A percentile compares a stretch with the other conserved stretches of the same genome.
phyloP scores from a whole-genome alignment of 2,113 vertebrate genomes.

The Cyprinodon tularosa region DNA sequence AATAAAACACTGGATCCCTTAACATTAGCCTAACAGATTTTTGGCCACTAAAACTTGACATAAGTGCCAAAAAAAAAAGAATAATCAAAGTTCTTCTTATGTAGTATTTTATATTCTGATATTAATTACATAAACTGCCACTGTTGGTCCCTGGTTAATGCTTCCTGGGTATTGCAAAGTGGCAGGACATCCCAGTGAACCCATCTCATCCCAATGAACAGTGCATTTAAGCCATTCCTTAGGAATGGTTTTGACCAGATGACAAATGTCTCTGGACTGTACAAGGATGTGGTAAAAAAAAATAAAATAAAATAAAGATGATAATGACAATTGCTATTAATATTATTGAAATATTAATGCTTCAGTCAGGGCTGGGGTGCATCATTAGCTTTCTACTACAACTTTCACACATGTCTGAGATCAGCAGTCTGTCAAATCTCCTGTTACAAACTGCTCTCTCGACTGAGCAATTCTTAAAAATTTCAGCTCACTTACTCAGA shows the following conservation, averaged over 20 bases:
- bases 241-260: no score
- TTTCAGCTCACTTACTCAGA: constrained; percentile 16
- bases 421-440: constrained; percentile 23
- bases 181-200: no score
- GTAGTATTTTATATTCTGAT: no score
- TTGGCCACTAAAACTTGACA: neutral
- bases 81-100: neutral
- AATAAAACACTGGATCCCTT: neutral
- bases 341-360: neutral
- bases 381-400: constrained; percentile 7
- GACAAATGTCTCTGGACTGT: no score
- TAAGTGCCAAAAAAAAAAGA: neutral
- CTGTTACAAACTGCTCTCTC: constrained; percentile 1
- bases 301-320: no score
- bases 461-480: constrained; percentile 26
- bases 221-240: no score
- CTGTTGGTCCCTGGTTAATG: no score
- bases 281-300: no score
- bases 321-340: no score
- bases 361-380: neutral
- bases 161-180: no score
- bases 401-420: constrained; percentile 25
- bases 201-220: no score
- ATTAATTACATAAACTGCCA: no score
- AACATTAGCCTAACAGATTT: neutral